A percentile compares a stretch with the other conserved stretches of the same genome.
These are phyloP conservation scores for Pammene fasciana DNA, from an alignment of 2,888 invertebrate genomes.

Conservation along the genomic window DNA sequence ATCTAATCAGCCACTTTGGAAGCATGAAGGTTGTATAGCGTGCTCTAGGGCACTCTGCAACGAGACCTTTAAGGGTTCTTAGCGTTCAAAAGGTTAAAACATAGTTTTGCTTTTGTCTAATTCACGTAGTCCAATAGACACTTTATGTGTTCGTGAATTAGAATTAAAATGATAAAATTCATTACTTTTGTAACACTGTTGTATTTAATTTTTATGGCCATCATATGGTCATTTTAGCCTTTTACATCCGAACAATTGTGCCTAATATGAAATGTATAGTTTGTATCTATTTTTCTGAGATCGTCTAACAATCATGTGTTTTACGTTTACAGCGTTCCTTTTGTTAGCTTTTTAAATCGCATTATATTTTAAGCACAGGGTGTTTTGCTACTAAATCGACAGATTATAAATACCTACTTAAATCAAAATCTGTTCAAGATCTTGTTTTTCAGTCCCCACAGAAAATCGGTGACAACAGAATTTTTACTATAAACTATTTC, in stretches of 20 bases:
- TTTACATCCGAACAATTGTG: conserved; percentile 36
- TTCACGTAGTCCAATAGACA: background rate
- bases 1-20: background rate
- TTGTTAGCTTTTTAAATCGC: background rate
- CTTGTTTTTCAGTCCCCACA: no score
- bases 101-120: no score
- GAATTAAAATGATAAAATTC: conserved; percentile 17
- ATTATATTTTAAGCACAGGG: background rate
- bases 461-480: background rate
- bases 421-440: no score
- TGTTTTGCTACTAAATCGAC: background rate
- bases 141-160: background rate
- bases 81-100: background rate
- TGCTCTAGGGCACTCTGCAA: no score
- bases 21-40: background rate
- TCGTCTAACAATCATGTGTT: conserved; percentile 26
- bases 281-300: conserved; percentile 35
- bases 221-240: conserved; percentile 34
- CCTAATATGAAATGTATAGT: conserved; percentile 39
- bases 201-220: conserved; percentile 29
- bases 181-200: conserved; percentile 13
- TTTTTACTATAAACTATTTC: no score
- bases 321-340: conserved; percentile 7
- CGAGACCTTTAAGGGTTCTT: background rate
- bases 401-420: no score